Conservation (phyloP, 2,797 vertebrate species). For the Gadopsis marmoratus region DNA sequence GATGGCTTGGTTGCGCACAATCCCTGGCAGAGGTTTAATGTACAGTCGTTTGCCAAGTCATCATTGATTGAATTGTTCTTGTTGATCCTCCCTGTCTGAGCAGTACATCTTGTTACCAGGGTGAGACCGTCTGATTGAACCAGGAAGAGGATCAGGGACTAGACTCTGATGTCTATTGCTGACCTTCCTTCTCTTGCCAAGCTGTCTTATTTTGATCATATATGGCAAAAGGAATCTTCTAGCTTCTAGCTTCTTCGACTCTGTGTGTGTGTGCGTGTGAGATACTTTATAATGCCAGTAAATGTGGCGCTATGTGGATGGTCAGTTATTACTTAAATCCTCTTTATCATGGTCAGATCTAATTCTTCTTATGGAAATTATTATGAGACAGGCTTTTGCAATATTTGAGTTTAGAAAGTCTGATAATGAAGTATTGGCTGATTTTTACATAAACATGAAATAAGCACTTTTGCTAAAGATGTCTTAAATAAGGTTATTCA, state of each 20-base stretch:
- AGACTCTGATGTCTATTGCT: slow-evolving; percentile 75
- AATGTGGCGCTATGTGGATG: slow-evolving; percentile 44
- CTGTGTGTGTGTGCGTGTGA: slow-evolving; percentile 23
- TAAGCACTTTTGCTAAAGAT: neutral
- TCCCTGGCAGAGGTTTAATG: slow-evolving; percentile 19
- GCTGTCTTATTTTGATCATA: slow-evolving; percentile 81
- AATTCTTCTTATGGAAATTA: slow-evolving; percentile 20
- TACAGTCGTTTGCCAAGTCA: slow-evolving; percentile 27
- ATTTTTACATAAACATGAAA: neutral
- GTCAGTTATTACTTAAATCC: slow-evolving; percentile 51
- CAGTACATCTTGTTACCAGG: slow-evolving; percentile 51
- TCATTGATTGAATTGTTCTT: slow-evolving; percentile 42
- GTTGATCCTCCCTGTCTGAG: slow-evolving; percentile 28
- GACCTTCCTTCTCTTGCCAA: slow-evolving; percentile 74
- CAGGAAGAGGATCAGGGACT: slow-evolving; percentile 68
- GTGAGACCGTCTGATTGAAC: slow-evolving; percentile 67
- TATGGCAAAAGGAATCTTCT: slow-evolving; percentile 79
- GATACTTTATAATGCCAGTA: slow-evolving; percentile 50
- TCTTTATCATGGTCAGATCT: slow-evolving; percentile 39
- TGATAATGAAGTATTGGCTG: neutral
- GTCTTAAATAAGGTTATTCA: neutral
- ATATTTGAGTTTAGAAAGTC: slow-evolving; percentile 3
- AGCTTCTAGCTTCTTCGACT: no score
- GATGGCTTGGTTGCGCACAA: slow-evolving; percentile 2
- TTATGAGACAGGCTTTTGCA: neutral